A percentile compares a stretch with the other conserved stretches of the same genome.
phyloP scores from a whole-genome alignment of 2,888 invertebrate genomes.

The Copidosoma aretas region DNA sequence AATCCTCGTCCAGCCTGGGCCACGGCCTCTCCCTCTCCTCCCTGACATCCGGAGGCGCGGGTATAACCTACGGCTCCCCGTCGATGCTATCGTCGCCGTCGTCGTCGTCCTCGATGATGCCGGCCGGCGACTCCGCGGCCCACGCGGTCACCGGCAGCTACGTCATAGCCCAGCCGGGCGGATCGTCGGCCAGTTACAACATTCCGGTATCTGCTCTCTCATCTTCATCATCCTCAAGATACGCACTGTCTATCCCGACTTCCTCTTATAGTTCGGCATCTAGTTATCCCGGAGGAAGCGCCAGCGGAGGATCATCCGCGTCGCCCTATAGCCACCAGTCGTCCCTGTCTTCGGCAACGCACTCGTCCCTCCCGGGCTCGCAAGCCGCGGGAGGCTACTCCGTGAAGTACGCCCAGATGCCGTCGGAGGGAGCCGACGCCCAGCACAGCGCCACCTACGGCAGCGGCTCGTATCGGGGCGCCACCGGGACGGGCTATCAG shows the following conservation, averaged over 20 bases:
- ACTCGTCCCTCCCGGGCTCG: constrained; percentile 34
- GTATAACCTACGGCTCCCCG: constrained; percentile 41
- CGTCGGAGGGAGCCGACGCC: constrained; percentile 48
- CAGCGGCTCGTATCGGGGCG: not conserved
- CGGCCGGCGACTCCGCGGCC: constrained; percentile 40
- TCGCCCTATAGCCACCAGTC: constrained; percentile 48
- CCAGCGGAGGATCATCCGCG: constrained; percentile 50
- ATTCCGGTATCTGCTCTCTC: constrained; percentile 41
- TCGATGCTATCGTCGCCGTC: no score
- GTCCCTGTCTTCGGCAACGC: constrained; percentile 47
- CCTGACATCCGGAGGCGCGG: constrained; percentile 38
- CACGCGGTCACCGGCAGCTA: constrained; percentile 48
- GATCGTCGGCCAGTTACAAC: constrained; percentile 42
- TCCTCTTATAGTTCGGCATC: constrained; percentile 38
- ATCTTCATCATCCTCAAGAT: constrained; percentile 45
- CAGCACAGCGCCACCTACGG: constrained; percentile 1
- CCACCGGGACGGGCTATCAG: constrained; percentile 6
- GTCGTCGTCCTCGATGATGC: not conserved
- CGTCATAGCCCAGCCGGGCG: constrained; percentile 41
- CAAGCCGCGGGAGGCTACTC: constrained; percentile 35
- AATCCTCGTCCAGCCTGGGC: constrained; percentile 9
- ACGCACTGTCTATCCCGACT: constrained; percentile 26
- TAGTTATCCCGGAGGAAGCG: constrained; percentile 42
- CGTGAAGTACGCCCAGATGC: constrained; percentile 48
- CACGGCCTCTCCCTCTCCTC: constrained; percentile 44